Percentiles rank a stretch among this genome's conserved stretches.
Conservation (phyloP, 2,797 vertebrate genomes). For the Falco berigora region DNA sequence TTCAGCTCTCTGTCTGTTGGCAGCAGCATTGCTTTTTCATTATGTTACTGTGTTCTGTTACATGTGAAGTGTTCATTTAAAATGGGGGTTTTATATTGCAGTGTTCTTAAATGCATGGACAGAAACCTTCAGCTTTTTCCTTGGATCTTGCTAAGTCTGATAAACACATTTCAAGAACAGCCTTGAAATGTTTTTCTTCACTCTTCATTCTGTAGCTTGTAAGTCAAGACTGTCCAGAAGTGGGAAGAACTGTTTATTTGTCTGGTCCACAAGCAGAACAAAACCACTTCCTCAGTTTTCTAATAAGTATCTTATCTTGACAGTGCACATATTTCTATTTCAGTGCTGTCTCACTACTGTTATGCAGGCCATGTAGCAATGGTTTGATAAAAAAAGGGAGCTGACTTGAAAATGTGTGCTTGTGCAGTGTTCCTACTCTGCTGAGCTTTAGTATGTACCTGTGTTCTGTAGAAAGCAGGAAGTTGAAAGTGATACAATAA, state of each 20-base stretch:
- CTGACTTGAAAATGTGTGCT: background rate
- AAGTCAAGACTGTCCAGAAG: constrained; percentile 46
- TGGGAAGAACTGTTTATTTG: constrained; percentile 47
- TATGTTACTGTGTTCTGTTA: background rate
- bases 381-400: background rate
- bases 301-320: constrained; percentile 69
- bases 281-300: constrained; percentile 75
- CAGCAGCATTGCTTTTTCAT: background rate
- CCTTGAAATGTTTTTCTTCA: background rate
- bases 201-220: background rate
- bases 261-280: constrained; percentile 44
- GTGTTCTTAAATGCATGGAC: background rate
- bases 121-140: background rate
- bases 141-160: background rate
- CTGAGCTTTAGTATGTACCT: background rate
- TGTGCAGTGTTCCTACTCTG: background rate
- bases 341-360: constrained; percentile 34
- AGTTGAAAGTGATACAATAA: background rate
- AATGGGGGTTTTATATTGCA: background rate
- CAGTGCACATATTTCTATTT: constrained; percentile 64
- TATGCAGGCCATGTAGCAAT: background rate
- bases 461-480: background rate
- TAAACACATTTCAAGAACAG: constrained; percentile 2
- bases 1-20: background rate
- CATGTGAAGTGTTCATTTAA: background rate